Conservation (phyloP, 2,888 invertebrate species). For the Ophion ellenae region DNA sequence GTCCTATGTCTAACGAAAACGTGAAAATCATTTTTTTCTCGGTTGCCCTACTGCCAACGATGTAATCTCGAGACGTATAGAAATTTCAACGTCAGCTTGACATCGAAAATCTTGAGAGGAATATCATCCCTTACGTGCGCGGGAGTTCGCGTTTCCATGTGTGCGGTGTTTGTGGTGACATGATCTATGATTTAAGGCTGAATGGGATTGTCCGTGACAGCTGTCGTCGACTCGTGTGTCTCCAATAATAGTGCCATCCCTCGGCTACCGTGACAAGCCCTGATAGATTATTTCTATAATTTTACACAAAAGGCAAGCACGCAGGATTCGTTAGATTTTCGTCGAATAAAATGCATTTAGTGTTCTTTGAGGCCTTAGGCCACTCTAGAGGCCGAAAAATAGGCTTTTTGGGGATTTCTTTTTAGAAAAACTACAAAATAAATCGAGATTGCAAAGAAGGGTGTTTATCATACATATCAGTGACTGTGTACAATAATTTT, state of each 20-base stretch:
- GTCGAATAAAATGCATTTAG: background rate
- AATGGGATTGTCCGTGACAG: slow-evolving; percentile 4
- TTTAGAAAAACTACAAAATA: too few relatives aligned
- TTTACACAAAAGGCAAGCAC: background rate
- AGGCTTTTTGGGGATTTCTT: too few relatives aligned
- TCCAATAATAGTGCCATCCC: slow-evolving; percentile 8
- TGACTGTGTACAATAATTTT: too few relatives aligned
- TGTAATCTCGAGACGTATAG: background rate
- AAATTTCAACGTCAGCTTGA: background rate
- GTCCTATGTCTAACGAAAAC: background rate
- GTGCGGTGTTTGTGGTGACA: background rate
- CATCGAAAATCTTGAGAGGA: background rate
- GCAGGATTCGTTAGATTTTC: background rate
- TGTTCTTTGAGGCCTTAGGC: too few relatives aligned
- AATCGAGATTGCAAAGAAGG: too few relatives aligned
- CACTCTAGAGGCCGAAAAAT: too few relatives aligned
- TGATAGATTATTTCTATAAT: background rate
- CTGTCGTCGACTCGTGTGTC: slow-evolving; percentile 35
- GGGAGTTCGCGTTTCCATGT: background rate
- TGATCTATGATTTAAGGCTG: slow-evolving; percentile 14
- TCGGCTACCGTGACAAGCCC: background rate
- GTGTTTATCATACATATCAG: too few relatives aligned
- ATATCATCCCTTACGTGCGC: background rate
- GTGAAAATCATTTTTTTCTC: background rate
- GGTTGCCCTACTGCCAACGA: background rate